These are phyloP conservation scores for Cinclus mexicanus DNA, from an alignment of 2,113 vertebrate genomes.

Conservation along the genomic window DNA sequence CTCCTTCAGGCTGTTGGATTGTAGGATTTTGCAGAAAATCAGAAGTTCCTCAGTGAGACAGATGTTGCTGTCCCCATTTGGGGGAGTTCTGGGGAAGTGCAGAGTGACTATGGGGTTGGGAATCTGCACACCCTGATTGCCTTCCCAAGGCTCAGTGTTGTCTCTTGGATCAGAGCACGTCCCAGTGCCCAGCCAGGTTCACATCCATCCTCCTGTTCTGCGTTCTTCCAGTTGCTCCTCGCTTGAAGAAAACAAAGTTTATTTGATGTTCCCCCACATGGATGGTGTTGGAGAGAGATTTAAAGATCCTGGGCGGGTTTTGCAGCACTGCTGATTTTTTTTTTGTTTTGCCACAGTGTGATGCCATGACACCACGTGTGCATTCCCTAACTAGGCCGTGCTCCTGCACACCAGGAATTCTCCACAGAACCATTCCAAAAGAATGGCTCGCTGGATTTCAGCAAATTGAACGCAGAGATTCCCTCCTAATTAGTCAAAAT, in stretches of 20 bases:
- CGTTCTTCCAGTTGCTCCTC: neutral
- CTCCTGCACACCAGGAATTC: neutral
- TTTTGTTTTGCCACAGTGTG: constrained; percentile 44
- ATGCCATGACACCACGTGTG: neutral
- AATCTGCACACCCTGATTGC: neutral
- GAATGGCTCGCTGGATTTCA: neutral
- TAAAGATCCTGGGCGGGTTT: neutral
- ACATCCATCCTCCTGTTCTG: neutral
- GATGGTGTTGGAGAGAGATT: neutral
- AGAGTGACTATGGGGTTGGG: neutral
- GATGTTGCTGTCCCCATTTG: neutral
- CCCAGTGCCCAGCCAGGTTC: neutral
- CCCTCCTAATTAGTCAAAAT: neutral
- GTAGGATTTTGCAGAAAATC: neutral
- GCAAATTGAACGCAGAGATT: neutral
- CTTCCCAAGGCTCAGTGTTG: neutral
- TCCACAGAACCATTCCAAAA: neutral
- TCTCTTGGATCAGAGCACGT: neutral
- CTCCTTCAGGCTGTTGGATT: neutral
- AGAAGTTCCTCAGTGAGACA: neutral
- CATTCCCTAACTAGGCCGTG: accelerated
- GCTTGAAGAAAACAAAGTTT: neutral
- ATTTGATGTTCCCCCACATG: neutral
- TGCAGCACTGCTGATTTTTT: neutral
- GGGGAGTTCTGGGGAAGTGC: neutral